Conservation (phyloP, 2,888 invertebrate genomes). For the Idaea dimidiata region DNA sequence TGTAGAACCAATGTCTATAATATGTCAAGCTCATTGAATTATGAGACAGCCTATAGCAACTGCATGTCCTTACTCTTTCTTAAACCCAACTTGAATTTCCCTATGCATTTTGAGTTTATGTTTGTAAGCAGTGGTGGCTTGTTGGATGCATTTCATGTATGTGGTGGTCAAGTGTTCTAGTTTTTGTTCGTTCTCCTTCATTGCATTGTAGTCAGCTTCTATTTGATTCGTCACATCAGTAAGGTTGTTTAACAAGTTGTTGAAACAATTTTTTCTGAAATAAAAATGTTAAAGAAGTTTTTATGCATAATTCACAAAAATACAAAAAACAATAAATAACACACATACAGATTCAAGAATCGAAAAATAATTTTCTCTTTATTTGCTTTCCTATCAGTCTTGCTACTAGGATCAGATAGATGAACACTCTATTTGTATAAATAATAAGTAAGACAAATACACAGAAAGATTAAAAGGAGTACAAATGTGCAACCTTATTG, state of each 20-base stretch:
- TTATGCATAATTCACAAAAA: no score
- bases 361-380: neutral
- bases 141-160: constrained; percentile 62
- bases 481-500: no score
- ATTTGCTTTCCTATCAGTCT: neutral
- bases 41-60: neutral
- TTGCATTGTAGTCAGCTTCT: constrained; percentile 55
- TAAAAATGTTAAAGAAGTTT: neutral
- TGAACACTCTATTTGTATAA: no score
- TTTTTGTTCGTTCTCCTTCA: constrained; percentile 68
- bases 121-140: constrained; percentile 55
- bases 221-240: constrained; percentile 49
- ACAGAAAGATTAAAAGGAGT: no score
- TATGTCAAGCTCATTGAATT: no score
- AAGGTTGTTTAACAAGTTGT: constrained; percentile 49
- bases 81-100: constrained; percentile 52
- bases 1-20: no score
- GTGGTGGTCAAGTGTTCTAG: constrained; percentile 57
- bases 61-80: constrained; percentile 51
- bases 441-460: no score
- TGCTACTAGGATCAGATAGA: no score
- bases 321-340: constrained; percentile 3
- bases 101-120: constrained; percentile 56
- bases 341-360: no score
- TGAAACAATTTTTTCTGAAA: constrained; percentile 57